Percentiles rank a stretch among this genome's conserved stretches.
phyloP scores from a whole-genome alignment of 2,888 invertebrate species.

The Lacanobia wlatinum region DNA sequence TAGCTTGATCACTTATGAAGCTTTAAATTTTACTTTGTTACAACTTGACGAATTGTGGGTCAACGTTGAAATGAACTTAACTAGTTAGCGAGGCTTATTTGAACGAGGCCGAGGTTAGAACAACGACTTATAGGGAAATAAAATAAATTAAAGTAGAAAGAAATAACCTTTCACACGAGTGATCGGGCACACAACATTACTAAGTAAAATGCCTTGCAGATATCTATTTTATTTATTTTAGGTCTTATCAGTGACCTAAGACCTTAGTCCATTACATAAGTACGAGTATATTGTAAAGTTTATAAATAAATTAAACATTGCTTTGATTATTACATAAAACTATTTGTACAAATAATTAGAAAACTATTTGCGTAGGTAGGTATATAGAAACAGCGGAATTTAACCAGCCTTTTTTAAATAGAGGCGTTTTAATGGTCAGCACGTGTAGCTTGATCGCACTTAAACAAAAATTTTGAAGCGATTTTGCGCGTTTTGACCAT shows the following conservation, averaged over 20 bases:
- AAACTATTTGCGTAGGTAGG: too few relatives aligned
- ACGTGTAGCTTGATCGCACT: neutral
- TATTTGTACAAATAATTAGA: too few relatives aligned
- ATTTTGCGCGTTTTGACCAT: too few relatives aligned
- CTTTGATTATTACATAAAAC: too few relatives aligned
- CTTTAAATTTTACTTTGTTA: neutral
- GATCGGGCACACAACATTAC: conserved; percentile 12
- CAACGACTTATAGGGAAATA: too few relatives aligned
- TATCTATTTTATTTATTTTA: neutral
- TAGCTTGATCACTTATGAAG: conserved; percentile 21
- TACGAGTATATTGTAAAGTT: neutral
- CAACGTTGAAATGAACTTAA: neutral
- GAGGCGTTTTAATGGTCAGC: neutral
- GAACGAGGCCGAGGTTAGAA: neutral
- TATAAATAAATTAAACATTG: too few relatives aligned
- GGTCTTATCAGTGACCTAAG: conserved; percentile 31
- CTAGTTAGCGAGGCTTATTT: neutral
- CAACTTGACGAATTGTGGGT: neutral
- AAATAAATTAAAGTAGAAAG: neutral
- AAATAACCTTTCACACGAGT: neutral
- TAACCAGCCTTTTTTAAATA: neutral
- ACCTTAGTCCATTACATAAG: neutral
- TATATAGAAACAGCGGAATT: too few relatives aligned
- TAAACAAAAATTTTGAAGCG: too few relatives aligned
- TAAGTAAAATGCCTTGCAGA: neutral